Percentiles rank a stretch among this genome's conserved stretches.
Evolutionary conservation across 2,113 vertebrate genomes (phyloP).

Genomic region (Cranoglanis bouderius): DNA sequence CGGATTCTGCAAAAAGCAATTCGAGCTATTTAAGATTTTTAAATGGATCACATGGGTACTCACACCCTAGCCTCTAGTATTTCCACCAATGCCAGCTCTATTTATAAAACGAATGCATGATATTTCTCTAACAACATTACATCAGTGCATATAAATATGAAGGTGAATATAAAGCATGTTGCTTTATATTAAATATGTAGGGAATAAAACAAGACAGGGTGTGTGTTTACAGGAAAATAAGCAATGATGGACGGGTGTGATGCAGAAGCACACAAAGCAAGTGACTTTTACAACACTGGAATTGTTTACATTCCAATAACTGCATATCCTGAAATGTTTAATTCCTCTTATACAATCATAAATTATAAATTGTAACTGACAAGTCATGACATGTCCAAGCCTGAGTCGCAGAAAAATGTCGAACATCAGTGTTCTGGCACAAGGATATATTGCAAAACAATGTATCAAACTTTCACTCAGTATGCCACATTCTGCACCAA

Average conservation of each 20-base stretch:
- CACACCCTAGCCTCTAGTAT: not conserved
- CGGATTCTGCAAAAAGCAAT: not conserved
- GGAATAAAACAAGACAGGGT: not conserved
- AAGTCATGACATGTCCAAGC: too few species aligned
- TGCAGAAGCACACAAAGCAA: not conserved
- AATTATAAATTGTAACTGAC: too few species aligned
- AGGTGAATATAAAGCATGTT: not conserved
- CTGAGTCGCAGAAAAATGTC: too few species aligned
- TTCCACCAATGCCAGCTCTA: not conserved
- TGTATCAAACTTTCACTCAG: too few species aligned
- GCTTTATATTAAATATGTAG: not conserved
- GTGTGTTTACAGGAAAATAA: too few species aligned
- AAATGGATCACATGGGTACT: not conserved
- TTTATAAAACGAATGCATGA: not conserved
- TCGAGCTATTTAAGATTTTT: not conserved
- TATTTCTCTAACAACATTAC: not conserved
- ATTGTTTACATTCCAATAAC: too few species aligned
- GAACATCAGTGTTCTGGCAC: too few species aligned
- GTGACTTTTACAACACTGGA: too few species aligned
- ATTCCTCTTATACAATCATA: too few species aligned
- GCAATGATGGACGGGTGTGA: not conserved
- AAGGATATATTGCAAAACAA: too few species aligned
- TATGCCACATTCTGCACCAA: too few species aligned
- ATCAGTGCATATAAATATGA: not conserved
- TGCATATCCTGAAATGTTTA: too few species aligned